Conservation (phyloP, 2,888 invertebrate genomes). For the Latrodectus elegans region DNA sequence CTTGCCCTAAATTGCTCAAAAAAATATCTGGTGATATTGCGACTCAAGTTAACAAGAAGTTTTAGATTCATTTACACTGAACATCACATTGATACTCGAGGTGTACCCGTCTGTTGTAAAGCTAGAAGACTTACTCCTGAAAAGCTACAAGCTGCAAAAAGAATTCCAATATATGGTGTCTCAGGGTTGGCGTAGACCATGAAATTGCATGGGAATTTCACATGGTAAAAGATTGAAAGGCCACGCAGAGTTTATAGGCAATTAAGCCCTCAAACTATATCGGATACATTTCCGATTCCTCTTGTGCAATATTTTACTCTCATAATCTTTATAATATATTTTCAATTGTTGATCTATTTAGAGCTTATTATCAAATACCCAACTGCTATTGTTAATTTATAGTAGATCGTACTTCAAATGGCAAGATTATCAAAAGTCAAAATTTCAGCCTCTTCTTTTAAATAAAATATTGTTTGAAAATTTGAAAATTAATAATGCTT, state of each 20-base stretch:
- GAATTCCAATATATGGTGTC: not conserved
- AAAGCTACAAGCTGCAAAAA: not conserved
- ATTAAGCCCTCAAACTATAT: not conserved
- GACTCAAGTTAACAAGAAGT: not conserved
- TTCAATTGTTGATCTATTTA: not conserved
- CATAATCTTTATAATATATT: constrained; percentile 1
- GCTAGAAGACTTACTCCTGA: not conserved
- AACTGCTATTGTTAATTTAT: no score
- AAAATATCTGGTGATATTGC: not conserved
- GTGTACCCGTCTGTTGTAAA: not conserved
- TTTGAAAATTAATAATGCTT: no score
- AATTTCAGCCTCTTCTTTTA: no score
- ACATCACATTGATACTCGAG: constrained; percentile 1
- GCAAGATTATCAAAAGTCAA: no score
- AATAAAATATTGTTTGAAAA: no score
- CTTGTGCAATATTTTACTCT: not conserved
- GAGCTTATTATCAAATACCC: constrained; percentile 12
- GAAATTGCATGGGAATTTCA: constrained; percentile 4
- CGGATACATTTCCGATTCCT: constrained; percentile 1
- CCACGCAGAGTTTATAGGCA: constrained; percentile 3
- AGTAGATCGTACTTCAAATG: no score
- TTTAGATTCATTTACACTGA: not conserved
- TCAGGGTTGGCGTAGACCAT: not conserved
- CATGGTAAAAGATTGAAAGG: not conserved
- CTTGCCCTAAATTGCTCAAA: no score